Evolutionary conservation across 2,888 invertebrate genomes (phyloP).

Genomic region (Phania funesta): DNA sequence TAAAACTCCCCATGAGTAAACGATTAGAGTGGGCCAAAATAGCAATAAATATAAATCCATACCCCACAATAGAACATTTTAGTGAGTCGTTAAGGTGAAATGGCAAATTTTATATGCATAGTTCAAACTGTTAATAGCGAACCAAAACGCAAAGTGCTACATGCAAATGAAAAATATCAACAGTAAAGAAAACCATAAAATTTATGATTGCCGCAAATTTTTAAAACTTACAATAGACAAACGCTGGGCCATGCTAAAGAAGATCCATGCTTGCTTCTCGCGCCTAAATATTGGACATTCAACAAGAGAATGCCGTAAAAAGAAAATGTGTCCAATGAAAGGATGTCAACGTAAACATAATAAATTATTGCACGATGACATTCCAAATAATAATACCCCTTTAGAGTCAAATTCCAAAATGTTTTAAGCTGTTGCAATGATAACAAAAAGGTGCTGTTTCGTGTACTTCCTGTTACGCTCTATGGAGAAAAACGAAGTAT

Average conservation of each 20-base stretch:
- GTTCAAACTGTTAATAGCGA: conserved; percentile 28
- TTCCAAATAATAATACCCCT: too few relatives aligned
- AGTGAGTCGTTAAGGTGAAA: conserved; percentile 56
- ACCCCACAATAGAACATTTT: conserved; percentile 37
- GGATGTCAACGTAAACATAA: conserved; percentile 30
- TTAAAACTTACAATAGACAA: conserved; percentile 24
- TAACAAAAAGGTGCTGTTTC: conserved; percentile 23
- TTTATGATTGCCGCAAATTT: conserved; percentile 18
- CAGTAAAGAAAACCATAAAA: conserved; percentile 42
- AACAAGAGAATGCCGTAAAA: conserved; percentile 13
- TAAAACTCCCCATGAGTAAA: conserved; percentile 62
- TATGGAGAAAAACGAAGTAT: conserved; percentile 30
- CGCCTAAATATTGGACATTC: conserved; percentile 42
- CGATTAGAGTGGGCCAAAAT: conserved; percentile 55
- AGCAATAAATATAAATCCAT: conserved; percentile 31
- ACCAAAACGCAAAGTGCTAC: conserved; percentile 26
- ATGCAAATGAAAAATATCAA: not conserved
- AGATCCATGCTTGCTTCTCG: conserved; percentile 12
- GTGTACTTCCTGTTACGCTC: conserved; percentile 30
- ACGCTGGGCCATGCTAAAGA: conserved; percentile 30
- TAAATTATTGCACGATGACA: conserved; percentile 30
- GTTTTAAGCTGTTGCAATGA: conserved; percentile 4
- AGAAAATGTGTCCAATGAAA: not conserved
- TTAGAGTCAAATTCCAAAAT: too few relatives aligned
- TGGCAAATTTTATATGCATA: conserved; percentile 60